These are phyloP conservation scores for Gonatopus flavifemur DNA, from an alignment of 1,140 invertebrate species.

Conservation along the genomic window DNA sequence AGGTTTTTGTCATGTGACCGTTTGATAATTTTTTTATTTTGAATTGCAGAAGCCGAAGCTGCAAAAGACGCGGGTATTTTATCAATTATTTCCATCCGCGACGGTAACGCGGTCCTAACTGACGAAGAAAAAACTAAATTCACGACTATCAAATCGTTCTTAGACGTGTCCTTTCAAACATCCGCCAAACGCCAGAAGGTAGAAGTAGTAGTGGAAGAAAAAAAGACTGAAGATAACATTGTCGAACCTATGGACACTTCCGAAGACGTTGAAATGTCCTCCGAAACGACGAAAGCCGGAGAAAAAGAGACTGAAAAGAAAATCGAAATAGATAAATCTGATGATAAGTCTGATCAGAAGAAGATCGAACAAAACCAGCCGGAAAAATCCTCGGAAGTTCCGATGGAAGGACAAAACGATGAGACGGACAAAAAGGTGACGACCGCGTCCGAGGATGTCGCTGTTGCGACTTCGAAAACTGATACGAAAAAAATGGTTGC, in stretches of 20 bases:
- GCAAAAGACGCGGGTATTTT: conserved; percentile 73
- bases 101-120: conserved; percentile 73
- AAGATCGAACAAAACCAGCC: conserved; percentile 10
- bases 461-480: not conserved
- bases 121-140: conserved; percentile 64
- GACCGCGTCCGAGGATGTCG: conserved; percentile 8
- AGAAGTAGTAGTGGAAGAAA: conserved; percentile 27
- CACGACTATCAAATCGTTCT: conserved; percentile 62
- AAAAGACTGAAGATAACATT: conserved; percentile 26
- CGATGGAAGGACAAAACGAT: conserved; percentile 12
- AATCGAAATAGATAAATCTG: conserved; percentile 17
- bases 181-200: conserved; percentile 50
- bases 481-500: conserved; percentile 14
- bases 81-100: conserved; percentile 69
- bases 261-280: conserved; percentile 36
- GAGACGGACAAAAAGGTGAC: conserved; percentile 15
- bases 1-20: not conserved
- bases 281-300: conserved; percentile 25
- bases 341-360: not conserved
- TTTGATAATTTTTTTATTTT: conserved; percentile 6
- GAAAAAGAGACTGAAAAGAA: conserved; percentile 17
- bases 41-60: conserved; percentile 74
- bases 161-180: conserved; percentile 52
- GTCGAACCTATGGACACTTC: conserved; percentile 45
- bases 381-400: not conserved